These are phyloP conservation scores for Glossophaga mutica DNA, from an alignment of 2,797 vertebrate genomes.

Conservation along the genomic window DNA sequence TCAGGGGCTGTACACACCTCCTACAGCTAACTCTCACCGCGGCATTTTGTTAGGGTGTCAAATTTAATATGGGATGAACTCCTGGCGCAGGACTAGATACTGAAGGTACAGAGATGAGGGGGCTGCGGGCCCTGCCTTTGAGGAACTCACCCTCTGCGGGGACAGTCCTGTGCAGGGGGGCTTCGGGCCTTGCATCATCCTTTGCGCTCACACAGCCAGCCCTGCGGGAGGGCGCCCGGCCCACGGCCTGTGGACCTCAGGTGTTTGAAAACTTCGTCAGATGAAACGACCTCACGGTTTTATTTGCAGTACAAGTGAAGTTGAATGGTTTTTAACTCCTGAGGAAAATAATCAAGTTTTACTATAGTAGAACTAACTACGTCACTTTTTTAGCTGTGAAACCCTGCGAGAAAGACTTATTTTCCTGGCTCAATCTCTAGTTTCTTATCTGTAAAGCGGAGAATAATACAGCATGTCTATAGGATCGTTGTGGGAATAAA, in stretches of 20 bases:
- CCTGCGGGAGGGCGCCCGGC: background rate
- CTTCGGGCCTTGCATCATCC: fast-evolving
- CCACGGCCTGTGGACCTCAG: background rate
- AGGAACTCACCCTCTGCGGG: background rate
- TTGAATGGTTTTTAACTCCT: conserved; percentile 21
- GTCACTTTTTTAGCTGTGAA: conserved; percentile 27
- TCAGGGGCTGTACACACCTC: background rate
- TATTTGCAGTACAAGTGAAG: background rate
- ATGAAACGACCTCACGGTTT: background rate
- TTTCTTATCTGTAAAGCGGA: conserved; percentile 29
- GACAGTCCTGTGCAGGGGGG: background rate
- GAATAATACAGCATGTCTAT: background rate
- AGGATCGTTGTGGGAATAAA: background rate
- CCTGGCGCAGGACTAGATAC: background rate
- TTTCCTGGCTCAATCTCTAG: background rate
- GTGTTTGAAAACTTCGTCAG: background rate
- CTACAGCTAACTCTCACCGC: background rate
- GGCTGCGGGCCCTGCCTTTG: background rate
- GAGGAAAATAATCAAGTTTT: conserved; percentile 17
- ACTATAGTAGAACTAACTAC: conserved; percentile 9
- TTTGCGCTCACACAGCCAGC: background rate
- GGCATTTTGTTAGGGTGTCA: background rate
- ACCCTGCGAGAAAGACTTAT: background rate
- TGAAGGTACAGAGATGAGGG: background rate
- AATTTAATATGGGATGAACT: background rate